Evolutionary conservation across 2,888 invertebrate species (phyloP), one percentile per base, ranked within the genome.

Genomic region (Xylocampa areola): DNA sequence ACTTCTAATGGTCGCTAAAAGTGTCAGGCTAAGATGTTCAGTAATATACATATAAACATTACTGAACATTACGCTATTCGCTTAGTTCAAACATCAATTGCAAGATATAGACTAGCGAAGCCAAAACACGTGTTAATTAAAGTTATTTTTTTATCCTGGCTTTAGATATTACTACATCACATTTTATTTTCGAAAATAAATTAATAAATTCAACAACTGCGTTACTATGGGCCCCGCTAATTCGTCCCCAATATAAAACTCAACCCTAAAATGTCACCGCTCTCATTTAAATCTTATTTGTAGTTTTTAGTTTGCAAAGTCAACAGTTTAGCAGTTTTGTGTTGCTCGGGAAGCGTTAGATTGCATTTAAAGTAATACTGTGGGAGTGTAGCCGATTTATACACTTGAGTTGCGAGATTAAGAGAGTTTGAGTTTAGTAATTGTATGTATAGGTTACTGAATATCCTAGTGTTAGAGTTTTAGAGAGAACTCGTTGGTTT

Each of bases 231-330:
- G 37, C 60, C 57, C 61, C 58, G 13, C 53, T 64, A 71, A 73
- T 61, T 72, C 63, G 36, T 61, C 73, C 71, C 70, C 50, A 67
- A 65, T 72, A 73, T 64, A 64, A 57, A 65, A 64, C 55, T 65
- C 57, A 61, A 74, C 73, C 76, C 80, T 57, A 64, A 55, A 68
- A 73, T 80, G 50, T 51, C 65, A 21, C 14, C 44, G 39, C 85
- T 60, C 82, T 89, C 88, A 89, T 91, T 90, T 80, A 88, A 90
- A 91, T 89, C 91, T 87, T 91, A 93, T 93, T 93, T 93, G 92
- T 90, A 89, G 86, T 85, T 90, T 91, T 91, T 81, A 91, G 89
- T 91, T 87, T 75, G 81, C 85, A 82, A 79, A 88, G 91, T 90
- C 90, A 92, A 92, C 81, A 92, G 84, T 84, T 85, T 81, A 79